Percentiles rank a stretch among this genome's conserved stretches.
Conservation (phyloP, 2,797 vertebrate species). For the Poeciliopsis presidionis region DNA sequence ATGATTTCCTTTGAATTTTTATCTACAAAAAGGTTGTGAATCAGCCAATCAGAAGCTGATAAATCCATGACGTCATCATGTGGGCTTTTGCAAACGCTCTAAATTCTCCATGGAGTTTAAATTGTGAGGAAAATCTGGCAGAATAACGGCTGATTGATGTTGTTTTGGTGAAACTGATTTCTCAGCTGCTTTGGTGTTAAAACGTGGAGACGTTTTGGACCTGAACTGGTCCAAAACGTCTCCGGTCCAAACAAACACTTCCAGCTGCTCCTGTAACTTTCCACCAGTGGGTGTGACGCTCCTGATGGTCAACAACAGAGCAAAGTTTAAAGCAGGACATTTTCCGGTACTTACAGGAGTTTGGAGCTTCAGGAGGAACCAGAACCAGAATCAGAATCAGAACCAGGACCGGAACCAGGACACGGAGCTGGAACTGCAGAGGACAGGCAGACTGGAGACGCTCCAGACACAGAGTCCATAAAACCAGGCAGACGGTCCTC, state of each 20-base stretch:
- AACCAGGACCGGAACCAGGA: neutral
- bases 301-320: neutral
- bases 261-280: conserved; percentile 4
- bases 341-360: conserved; percentile 5
- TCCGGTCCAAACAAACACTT: no score
- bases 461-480: neutral
- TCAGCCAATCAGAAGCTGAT: neutral
- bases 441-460: neutral
- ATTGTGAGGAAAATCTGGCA: neutral
- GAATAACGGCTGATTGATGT: neutral
- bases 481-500: neutral
- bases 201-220: no score
- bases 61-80: neutral
- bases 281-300: conserved; percentile 7
- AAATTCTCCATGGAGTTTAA: no score
- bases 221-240: no score
- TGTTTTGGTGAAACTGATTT: neutral
- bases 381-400: neutral
- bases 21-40: neutral
- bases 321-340: neutral
- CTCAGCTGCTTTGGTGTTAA: no score
- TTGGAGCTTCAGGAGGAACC: neutral
- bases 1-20: neutral
- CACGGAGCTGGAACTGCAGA: neutral
- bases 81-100: neutral